phyloP scores from a whole-genome alignment of 2,888 invertebrate species.

The Caenorhabditis auriculariae region DNA sequence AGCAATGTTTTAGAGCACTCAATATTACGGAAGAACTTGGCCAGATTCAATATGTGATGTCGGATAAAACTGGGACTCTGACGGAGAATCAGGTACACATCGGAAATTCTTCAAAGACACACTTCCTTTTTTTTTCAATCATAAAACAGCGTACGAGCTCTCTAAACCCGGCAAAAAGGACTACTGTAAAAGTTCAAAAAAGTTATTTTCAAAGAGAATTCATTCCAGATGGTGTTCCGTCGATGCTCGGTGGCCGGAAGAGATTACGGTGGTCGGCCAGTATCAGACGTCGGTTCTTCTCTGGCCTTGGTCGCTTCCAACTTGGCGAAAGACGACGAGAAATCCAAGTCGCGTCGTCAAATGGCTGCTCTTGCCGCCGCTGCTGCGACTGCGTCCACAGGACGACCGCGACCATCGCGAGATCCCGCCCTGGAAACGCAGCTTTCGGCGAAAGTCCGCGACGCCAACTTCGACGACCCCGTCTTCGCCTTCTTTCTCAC shows the following conservation, averaged over 20 bases:
- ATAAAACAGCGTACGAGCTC: too few species aligned
- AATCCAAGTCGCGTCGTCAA: conserved; percentile 13
- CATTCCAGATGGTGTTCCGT: conserved; percentile 85
- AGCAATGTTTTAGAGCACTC: conserved; percentile 26
- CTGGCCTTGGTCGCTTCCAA: conserved; percentile 15
- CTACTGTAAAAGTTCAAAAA: too few species aligned
- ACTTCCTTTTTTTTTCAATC: too few species aligned
- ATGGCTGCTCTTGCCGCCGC: conserved; percentile 19
- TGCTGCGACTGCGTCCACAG: conserved; percentile 21
- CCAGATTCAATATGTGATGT: conserved; percentile 89
- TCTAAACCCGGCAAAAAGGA: too few species aligned
- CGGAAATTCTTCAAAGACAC: not conserved
- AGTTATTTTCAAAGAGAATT: too few species aligned
- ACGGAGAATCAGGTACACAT: conserved; percentile 81
- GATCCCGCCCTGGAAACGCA: conserved; percentile 19
- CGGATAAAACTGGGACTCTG: conserved; percentile 96
- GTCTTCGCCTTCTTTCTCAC: conserved; percentile 77
- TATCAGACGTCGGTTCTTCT: conserved; percentile 8
- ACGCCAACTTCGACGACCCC: conserved; percentile 19
- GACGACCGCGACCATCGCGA: conserved; percentile 18
- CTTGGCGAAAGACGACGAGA: conserved; percentile 10
- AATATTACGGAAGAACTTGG: conserved; percentile 97
- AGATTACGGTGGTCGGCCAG: conserved; percentile 72
- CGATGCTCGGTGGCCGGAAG: conserved; percentile 84
- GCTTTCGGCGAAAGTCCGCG: conserved; percentile 6